phyloP scores from a whole-genome alignment of 2,113 vertebrate species.

The Sciurus niger region DNA sequence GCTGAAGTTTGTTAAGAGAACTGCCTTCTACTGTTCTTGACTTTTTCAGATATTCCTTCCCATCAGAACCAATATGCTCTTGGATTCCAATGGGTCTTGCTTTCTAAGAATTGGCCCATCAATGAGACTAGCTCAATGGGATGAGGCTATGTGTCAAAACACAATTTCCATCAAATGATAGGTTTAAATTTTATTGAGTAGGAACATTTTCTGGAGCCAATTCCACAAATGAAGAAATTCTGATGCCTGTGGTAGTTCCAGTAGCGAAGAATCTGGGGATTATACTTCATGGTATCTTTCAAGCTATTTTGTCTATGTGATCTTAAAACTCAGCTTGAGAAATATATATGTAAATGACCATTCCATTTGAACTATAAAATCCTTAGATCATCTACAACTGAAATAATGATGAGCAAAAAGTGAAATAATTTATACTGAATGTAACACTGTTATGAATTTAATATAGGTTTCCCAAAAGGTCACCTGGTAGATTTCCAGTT shows the following conservation, averaged over 20 bases:
- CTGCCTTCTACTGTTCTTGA: neutral
- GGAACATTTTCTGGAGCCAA: neutral
- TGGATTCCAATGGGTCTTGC: neutral
- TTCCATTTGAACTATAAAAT: neutral
- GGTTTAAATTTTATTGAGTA: slow-evolving; percentile 7
- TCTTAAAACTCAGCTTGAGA: neutral
- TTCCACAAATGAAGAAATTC: neutral
- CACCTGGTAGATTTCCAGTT: neutral
- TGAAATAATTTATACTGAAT: slow-evolving; percentile 24
- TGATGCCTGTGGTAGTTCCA: neutral
- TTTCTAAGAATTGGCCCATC: neutral
- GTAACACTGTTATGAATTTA: slow-evolving; percentile 19
- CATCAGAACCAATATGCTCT: neutral
- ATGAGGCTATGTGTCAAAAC: neutral
- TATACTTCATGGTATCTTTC: neutral
- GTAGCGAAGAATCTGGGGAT: neutral
- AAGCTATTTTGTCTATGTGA: slow-evolving; percentile 18
- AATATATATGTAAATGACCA: neutral
- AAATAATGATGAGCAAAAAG: slow-evolving; percentile 45
- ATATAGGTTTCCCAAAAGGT: neutral
- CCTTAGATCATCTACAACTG: neutral
- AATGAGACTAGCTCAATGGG: neutral
- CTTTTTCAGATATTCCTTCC: neutral
- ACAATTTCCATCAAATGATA: slow-evolving; percentile 14
- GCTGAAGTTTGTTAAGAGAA: neutral